Evolutionary conservation across 2,888 invertebrate genomes (phyloP).

Genomic region (Tanytarsus gracilentus): DNA sequence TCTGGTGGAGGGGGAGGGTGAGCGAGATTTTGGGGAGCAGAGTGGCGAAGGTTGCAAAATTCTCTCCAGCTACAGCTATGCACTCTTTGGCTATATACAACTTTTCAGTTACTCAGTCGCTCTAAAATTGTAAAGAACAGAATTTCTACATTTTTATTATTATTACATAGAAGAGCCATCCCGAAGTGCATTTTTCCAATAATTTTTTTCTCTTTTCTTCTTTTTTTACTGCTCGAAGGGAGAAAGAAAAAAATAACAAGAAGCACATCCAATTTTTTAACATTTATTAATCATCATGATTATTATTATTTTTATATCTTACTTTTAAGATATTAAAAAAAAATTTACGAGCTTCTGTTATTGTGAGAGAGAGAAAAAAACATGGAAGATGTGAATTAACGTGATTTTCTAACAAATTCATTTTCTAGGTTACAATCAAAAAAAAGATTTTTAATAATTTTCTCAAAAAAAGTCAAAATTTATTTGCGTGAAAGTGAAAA

Average conservation of each 20-base stretch:
- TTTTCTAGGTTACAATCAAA: neutral
- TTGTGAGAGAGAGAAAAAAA: too few relatives aligned
- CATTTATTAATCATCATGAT: too few relatives aligned
- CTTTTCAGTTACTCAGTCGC: conserved; percentile 38
- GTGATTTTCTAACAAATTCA: too few relatives aligned
- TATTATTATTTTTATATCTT: too few relatives aligned
- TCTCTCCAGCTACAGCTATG: conserved; percentile 24
- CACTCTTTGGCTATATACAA: conserved; percentile 24
- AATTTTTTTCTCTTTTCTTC: conserved; percentile 15
- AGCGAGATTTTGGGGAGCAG: conserved; percentile 26
- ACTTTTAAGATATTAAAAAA: too few relatives aligned
- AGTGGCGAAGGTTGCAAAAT: conserved; percentile 23
- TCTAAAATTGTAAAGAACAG: conserved; percentile 38
- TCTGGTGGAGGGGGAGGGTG: conserved; percentile 10
- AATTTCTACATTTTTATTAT: conserved; percentile 29
- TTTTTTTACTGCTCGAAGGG: neutral
- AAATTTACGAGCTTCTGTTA: too few relatives aligned
- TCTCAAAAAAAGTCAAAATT: neutral
- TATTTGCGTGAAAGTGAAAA: neutral
- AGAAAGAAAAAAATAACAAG: neutral
- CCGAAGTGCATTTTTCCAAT: conserved; percentile 28
- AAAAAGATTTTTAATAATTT: too few relatives aligned
- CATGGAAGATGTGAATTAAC: too few relatives aligned
- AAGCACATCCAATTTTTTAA: neutral
- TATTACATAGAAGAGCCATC: conserved; percentile 25